phyloP scores from a whole-genome alignment of 2,113 vertebrate genomes.

The Lepidothrix coronata region DNA sequence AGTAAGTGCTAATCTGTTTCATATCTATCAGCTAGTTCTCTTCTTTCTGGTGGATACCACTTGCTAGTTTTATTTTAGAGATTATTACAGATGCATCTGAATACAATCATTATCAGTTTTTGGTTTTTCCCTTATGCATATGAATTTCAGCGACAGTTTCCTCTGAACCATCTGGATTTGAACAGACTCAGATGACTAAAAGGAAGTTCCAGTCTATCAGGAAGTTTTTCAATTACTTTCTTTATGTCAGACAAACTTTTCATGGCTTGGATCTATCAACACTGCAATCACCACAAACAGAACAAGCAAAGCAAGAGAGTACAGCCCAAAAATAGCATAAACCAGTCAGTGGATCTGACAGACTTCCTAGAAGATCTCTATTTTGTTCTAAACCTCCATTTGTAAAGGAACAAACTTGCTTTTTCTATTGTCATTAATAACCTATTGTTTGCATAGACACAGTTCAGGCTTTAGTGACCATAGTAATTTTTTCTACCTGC shows the following conservation, averaged over 20 bases:
- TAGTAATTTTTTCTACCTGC: not conserved
- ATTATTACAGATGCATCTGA: not conserved
- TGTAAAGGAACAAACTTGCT: not conserved
- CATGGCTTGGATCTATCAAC: not conserved
- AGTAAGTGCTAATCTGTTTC: not conserved
- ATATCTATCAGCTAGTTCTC: not conserved
- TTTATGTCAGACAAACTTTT: not conserved
- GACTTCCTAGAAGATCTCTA: not conserved
- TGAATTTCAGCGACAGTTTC: not conserved
- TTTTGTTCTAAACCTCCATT: not conserved
- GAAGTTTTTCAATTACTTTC: conserved; percentile 1
- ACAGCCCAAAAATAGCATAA: not conserved
- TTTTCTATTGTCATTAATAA: not conserved
- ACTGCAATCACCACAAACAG: not conserved
- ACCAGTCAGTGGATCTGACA: not conserved
- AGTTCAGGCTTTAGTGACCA: not conserved
- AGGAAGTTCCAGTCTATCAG: conserved; percentile 19
- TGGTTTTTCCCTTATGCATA: not conserved
- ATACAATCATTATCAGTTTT: not conserved
- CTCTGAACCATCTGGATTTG: not conserved
- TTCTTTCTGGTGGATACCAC: not conserved
- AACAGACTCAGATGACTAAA: not conserved
- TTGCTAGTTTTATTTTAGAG: not conserved
- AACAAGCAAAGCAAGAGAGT: not conserved
- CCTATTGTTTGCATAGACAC: not conserved